These are phyloP conservation scores for Auanema sp. DNA, from an alignment of 2,888 invertebrate genomes.

Conservation along the genomic window DNA sequence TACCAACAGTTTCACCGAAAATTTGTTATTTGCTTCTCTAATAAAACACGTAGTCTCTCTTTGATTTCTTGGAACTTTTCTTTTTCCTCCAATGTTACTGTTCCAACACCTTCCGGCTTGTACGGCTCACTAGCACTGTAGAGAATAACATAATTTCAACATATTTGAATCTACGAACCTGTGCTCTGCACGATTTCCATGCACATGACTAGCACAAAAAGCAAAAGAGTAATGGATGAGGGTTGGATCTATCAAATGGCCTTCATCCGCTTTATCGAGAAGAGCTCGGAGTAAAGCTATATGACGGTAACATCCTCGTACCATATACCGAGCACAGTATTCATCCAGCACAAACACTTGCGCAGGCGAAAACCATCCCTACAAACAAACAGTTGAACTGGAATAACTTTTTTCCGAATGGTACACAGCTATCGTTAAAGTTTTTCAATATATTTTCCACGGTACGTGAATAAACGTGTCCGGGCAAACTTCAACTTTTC, in stretches of 20 bases:
- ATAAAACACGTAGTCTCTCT: conserved; percentile 84
- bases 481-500: no score
- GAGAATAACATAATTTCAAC: not conserved
- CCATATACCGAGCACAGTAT: conserved; percentile 95
- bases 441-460: no score
- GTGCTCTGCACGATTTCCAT: conserved; percentile 77
- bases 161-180: conserved; percentile 14
- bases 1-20: conserved; percentile 76
- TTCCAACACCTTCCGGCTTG: conserved; percentile 85
- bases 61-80: conserved; percentile 90
- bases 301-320: conserved; percentile 88
- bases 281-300: conserved; percentile 92
- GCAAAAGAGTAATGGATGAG: conserved; percentile 98
- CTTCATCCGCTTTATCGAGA: conserved; percentile 77
- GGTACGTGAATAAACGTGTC: no score
- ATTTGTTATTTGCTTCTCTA: conserved; percentile 98
- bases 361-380: conserved; percentile 99
- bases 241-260: conserved; percentile 94
- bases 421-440: not conserved
- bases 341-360: conserved; percentile 97
- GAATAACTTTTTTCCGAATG: no score
- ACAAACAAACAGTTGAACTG: no score
- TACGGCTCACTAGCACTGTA: conserved; percentile 9
- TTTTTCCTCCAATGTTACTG: conserved; percentile 95
- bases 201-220: conserved; percentile 98